Base-by-base conservation (phyloP, 2,113 vertebrate species). In the Scolopax mira region DNA sequence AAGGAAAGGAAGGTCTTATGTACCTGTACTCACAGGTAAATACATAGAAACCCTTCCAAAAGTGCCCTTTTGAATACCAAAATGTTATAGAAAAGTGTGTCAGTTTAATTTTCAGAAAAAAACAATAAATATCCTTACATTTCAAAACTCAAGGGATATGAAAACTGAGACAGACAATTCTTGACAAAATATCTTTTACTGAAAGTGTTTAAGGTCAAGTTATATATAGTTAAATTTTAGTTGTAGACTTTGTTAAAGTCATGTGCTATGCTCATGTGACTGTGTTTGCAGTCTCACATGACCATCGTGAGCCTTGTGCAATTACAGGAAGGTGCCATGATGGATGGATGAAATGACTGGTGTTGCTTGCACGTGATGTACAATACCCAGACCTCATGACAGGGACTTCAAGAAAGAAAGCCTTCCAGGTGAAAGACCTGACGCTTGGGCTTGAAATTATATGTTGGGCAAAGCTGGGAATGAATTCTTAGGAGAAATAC, bases 201-300 rank as follows among this genome's bases (percentile, higher is more conserved):
- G 24, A 3, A 31, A 6, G 2, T 8, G 79, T 72, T 65, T 55
- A 64, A 54, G 55, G 8, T 9, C 5, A 57, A 31, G 7, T 13
- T 41, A 9, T 7, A 42, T 14, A 30, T 79, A 37, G 16, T 25
- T 37, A 55, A 5, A 25, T 79, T 67, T 51, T 39, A 23, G 24
- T 14, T 61, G 24, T 21, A 16, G 6, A 23, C 10, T 30, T 75
- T n/a, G 49, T 46, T 1, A 35, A 8, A 11, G 13, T 6, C 18
- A 21, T 37, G 10, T 48, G 30, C 23, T 60, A 48, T 37, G 13
- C 61, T 24, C 17, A 33, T 9, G 10, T 13, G 25, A 13, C 17
- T 13, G 4, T 12, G 3, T 3, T 3, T 0, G 7, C 18, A 18
- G 10, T 42, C 10, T 39, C 27, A 10, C 4, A 4, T 7, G 11